Evolutionary conservation across 2,113 vertebrate species (phyloP).

Genomic region (Gavialis gangeticus): DNA sequence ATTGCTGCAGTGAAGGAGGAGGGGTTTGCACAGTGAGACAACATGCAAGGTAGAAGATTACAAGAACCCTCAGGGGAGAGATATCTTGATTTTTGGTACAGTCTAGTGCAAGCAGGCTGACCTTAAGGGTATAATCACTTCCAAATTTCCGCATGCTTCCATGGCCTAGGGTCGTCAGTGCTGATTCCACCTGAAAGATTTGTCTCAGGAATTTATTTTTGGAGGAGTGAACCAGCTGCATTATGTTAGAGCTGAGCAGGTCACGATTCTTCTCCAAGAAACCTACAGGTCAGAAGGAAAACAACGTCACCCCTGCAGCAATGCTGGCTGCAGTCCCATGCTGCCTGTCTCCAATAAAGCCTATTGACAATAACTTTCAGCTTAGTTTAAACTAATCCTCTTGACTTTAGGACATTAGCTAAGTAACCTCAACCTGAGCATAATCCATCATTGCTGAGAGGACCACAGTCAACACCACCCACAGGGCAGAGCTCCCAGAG

Average conservation of each 20-base stretch:
- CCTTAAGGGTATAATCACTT: conserved; percentile 75
- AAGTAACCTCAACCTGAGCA: not conserved
- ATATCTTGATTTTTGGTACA: not conserved
- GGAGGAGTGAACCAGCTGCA: conserved; percentile 88
- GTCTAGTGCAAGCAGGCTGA: conserved; percentile 36
- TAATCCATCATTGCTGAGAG: not conserved
- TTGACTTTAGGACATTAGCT: conserved; percentile 6
- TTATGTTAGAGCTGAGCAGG: conserved; percentile 86
- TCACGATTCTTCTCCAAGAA: conserved; percentile 98
- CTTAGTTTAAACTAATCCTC: conserved; percentile 44
- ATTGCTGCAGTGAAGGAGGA: not conserved
- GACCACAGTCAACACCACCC: not conserved
- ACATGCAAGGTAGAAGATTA: not conserved
- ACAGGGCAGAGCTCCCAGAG: not conserved
- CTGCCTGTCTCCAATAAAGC: conserved; percentile 4
- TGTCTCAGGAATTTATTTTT: conserved; percentile 90
- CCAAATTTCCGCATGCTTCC: conserved; percentile 70
- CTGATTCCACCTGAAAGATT: conserved; percentile 82
- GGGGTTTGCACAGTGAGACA: not conserved
- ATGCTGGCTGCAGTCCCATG: not conserved
- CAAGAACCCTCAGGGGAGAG: not conserved
- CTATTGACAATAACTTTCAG: conserved; percentile 34
- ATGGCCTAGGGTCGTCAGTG: conserved; percentile 43
- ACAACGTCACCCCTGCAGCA: not conserved
- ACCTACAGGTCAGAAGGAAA: conserved; percentile 76